Conservation (phyloP, 2,888 invertebrate species). For the Mythimna ferrago region DNA sequence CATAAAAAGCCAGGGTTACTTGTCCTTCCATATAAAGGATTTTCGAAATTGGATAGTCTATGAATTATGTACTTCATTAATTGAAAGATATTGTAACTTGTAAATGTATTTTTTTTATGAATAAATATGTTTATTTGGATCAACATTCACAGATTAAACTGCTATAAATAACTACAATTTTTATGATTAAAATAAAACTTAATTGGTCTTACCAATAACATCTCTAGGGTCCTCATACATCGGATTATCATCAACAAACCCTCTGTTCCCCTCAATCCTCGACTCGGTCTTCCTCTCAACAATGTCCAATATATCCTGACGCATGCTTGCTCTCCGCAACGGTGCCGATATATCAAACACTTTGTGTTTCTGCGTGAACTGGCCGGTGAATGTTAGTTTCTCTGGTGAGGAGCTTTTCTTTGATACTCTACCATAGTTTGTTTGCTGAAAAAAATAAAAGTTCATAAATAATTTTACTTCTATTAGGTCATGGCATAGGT, state of each 20-base stretch:
- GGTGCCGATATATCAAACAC: slow-evolving; percentile 75
- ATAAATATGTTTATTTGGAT: too few relatives aligned
- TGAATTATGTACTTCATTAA: too few relatives aligned
- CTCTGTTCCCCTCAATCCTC: slow-evolving; percentile 68
- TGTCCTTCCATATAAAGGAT: too few relatives aligned
- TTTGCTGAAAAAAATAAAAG: slow-evolving; percentile 52
- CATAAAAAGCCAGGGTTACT: too few relatives aligned
- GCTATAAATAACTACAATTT: too few relatives aligned
- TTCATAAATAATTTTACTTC: too few relatives aligned
- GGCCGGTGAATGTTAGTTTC: slow-evolving; percentile 80
- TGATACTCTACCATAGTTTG: slow-evolving; percentile 66
- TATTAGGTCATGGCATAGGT: too few relatives aligned
- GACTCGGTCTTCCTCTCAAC: slow-evolving; percentile 80
- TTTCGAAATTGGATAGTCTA: too few relatives aligned
- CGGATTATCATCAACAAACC: slow-evolving; percentile 75
- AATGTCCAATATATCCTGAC: slow-evolving; percentile 79
- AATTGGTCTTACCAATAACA: slow-evolving; percentile 76
- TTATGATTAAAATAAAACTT: too few relatives aligned
- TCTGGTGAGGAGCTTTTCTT: slow-evolving; percentile 70
- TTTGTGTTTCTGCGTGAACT: slow-evolving; percentile 76
- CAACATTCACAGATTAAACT: too few relatives aligned
- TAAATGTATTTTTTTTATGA: too few relatives aligned
- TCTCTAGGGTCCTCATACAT: slow-evolving; percentile 87
- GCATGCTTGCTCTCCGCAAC: slow-evolving; percentile 76
- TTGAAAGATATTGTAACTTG: too few relatives aligned